Base-by-base conservation (phyloP, 2,113 vertebrate species). In the Zosterops borbonicus region DNA sequence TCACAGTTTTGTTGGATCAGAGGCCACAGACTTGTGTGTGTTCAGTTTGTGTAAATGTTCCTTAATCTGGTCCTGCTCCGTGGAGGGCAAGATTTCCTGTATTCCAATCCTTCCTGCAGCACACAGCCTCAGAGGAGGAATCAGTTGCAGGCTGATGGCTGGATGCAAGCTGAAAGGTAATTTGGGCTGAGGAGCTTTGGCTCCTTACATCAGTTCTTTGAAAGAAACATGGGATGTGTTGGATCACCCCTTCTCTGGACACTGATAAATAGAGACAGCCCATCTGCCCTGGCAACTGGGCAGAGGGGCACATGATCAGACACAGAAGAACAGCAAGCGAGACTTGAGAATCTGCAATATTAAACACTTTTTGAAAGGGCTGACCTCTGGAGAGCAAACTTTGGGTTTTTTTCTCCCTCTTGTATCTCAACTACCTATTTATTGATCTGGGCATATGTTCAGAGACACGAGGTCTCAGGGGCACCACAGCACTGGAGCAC, bases 1-100 rank as follows among this genome's bases (percentile, higher is more conserved):
- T 39, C 41, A 12, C 0, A 0, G 18, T 23, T 39, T 28, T 84
- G 41, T 47, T 0, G 0, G 59, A 55, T 28, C 49, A 55, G 28
- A 53, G 59, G 59, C n/a, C n/a, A 19, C 1, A 47, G 49, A 5
- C 8, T 46, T 39, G 33, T 44, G 33, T 14, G 8, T 9, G 41
- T n/a, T 55, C 69, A 47, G 28, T 55, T 14, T 39, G n/a, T 73
- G 59, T 8, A 39, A 64, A 23, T n/a, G 49, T 47, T 47, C 82
- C n/a, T 74, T 12, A 39, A 23, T 59, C 22, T 47, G 49, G 23
- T 22, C 59, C 69, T 74, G 18, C 59, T 55, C 49, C 59, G 23
- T 8, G n/a, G 59, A 47, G 49, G 28, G 9, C 19, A 56, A 12
- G 49, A 12, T 84, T 47, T 33, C 39, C 41, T n/a, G 11, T 21